A percentile compares a stretch with the other conserved stretches of the same genome.
phyloP scores from a whole-genome alignment of 2,888 invertebrate species.

The Cataglyphis altisquamis region DNA sequence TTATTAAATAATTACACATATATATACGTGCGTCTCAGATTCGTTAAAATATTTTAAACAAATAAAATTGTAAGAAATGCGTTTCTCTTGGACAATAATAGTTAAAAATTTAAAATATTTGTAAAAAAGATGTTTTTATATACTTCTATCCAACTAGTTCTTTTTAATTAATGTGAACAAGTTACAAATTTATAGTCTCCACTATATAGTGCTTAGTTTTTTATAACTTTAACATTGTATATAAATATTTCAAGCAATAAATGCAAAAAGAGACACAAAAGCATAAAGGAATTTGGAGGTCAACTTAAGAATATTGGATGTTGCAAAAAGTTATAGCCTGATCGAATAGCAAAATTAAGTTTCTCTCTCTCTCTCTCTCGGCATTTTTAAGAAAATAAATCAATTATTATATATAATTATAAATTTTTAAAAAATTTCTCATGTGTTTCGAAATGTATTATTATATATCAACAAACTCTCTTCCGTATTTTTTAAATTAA shows the following conservation, averaged over 20 bases:
- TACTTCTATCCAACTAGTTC: neutral
- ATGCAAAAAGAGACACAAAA: slow-evolving; percentile 10
- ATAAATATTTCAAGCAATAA: neutral
- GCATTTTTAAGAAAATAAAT: neutral
- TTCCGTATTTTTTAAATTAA: neutral
- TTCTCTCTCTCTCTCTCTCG: neutral
- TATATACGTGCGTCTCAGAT: neutral
- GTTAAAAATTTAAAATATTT: neutral
- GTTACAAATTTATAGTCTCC: neutral
- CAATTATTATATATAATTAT: neutral
- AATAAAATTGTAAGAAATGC: neutral
- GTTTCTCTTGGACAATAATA: neutral
- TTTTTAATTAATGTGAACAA: neutral
- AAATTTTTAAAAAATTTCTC: neutral
- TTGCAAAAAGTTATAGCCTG: slow-evolving; percentile 64
- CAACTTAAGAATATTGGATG: slow-evolving; percentile 67
- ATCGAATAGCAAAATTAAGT: neutral
- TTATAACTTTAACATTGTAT: neutral
- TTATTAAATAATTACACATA: neutral
- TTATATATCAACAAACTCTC: neutral
- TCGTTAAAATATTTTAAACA: neutral
- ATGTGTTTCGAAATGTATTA: neutral
- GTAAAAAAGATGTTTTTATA: neutral
- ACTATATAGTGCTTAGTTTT: neutral
- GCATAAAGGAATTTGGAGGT: slow-evolving; percentile 73